Percentiles rank a stretch among this genome's conserved stretches.
Conservation (phyloP, 1,140 invertebrate genomes). For the Sycobia sp. region DNA sequence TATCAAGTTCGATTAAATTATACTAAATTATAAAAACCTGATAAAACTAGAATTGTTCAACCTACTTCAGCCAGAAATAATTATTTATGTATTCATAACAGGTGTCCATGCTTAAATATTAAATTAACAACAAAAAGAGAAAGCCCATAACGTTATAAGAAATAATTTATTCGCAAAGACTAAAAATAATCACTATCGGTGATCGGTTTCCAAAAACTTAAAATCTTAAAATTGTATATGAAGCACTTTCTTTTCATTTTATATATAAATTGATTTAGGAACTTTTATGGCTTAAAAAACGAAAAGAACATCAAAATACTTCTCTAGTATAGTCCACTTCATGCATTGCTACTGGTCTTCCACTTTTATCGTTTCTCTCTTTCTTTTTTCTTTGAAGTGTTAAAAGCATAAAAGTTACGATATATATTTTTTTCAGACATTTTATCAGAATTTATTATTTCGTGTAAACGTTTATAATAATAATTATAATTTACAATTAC, state of each 20-base stretch:
- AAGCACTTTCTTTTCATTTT: constrained; percentile 21
- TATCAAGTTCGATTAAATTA: no score
- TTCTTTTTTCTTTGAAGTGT: constrained; percentile 1
- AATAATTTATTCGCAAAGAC: constrained; percentile 27
- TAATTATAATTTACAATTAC: constrained; percentile 65
- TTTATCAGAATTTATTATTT: constrained; percentile 64
- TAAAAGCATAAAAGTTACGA: not conserved
- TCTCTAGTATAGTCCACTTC: not conserved
- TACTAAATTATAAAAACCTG: not conserved
- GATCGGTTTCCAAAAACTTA: constrained; percentile 8
- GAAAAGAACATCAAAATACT: constrained; percentile 22
- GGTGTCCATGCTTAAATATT: not conserved
- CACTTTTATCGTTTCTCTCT: not conserved
- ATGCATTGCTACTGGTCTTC: no score
- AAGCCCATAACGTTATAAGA: constrained; percentile 3
- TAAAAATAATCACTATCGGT: constrained; percentile 7
- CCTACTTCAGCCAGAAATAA: not conserved
- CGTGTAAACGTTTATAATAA: constrained; percentile 63
- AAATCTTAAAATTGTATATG: constrained; percentile 17
- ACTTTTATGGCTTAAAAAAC: constrained; percentile 15
- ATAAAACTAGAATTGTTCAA: not conserved
- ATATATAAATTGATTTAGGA: constrained; percentile 19
- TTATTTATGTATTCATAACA: not conserved
- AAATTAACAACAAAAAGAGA: constrained; percentile 1
- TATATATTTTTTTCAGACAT: constrained; percentile 51